Evolutionary conservation across 2,113 vertebrate genomes (phyloP).

Genomic region (Tenebrosternarchus preto): DNA sequence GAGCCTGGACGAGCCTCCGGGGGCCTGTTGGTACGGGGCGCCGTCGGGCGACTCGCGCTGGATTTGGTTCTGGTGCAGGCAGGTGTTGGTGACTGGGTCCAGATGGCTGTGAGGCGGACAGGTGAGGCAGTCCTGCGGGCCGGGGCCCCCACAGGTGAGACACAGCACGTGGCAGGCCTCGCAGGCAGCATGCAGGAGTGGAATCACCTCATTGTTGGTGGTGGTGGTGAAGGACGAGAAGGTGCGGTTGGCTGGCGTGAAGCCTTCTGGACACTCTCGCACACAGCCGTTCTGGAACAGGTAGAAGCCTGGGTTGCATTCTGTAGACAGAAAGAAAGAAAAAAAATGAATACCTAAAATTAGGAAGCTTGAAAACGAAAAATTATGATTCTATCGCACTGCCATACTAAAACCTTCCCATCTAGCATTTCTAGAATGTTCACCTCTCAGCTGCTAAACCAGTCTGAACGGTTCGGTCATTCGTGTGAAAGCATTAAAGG

Average conservation of each 20-base stretch:
- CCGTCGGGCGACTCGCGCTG: conserved; percentile 82
- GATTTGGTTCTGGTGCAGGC: conserved; percentile 87
- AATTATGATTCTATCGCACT: too few relatives aligned
- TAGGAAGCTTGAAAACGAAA: background rate
- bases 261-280: conserved; percentile 83
- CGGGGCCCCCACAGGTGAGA: conserved; percentile 60
- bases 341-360: background rate
- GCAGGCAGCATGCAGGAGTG: conserved; percentile 82
- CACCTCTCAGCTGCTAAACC: too few relatives aligned
- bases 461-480: too few relatives aligned
- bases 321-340: conserved; percentile 64
- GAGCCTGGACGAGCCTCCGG: background rate
- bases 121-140: conserved; percentile 81
- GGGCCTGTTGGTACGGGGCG: conserved; percentile 46
- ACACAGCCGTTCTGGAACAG: conserved; percentile 88
- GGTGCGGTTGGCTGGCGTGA: conserved; percentile 70
- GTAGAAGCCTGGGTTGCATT: conserved; percentile 88
- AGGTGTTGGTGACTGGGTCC: conserved; percentile 77
- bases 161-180: conserved; percentile 79
- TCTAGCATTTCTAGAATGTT: too few relatives aligned
- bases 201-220: conserved; percentile 78
- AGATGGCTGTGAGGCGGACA: conserved; percentile 87
- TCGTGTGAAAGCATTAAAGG: too few relatives aligned
- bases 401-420: too few relatives aligned
- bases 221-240: conserved; percentile 69